Percentiles rank a stretch among this genome's conserved stretches.
Evolutionary conservation across 2,888 invertebrate species (phyloP).

Genomic region (Steinernema scapterisci): DNA sequence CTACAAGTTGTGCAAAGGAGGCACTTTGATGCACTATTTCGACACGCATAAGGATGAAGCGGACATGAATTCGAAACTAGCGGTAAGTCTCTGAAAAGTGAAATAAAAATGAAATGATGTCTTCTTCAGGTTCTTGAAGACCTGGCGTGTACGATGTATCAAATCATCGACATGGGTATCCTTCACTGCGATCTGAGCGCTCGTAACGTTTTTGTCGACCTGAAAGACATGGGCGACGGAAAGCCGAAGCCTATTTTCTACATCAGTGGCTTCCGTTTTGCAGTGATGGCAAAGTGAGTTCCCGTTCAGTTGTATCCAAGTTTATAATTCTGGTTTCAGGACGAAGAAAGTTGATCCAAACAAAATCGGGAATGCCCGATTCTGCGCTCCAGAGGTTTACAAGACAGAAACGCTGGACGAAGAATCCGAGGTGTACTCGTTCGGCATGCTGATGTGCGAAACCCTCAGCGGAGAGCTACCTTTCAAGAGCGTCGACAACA

Average conservation of each 20-base stretch:
- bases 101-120: neutral
- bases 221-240: constrained; percentile 7
- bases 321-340: neutral
- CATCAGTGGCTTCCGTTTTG: constrained; percentile 5
- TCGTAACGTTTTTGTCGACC: constrained; percentile 36
- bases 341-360: neutral
- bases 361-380: neutral
- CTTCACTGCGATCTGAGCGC: constrained; percentile 34
- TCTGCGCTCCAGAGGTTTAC: neutral
- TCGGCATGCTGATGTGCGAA: neutral
- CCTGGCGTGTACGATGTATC: constrained; percentile 36
- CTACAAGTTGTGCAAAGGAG: constrained; percentile 36
- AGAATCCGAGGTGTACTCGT: constrained; percentile 4
- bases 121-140: constrained; percentile 25
- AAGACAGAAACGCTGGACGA: neutral
- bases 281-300: constrained; percentile 1
- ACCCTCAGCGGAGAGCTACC: constrained; percentile 2
- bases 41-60: constrained; percentile 12
- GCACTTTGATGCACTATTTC: constrained; percentile 34
- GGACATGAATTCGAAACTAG: neutral
- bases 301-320: neutral
- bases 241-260: constrained; percentile 3
- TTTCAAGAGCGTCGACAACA: constrained; percentile 8
- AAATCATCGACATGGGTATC: constrained; percentile 32
- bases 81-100: neutral